Conservation (phyloP, 2,113 vertebrate species). For the Puffinus mauretanicus region DNA sequence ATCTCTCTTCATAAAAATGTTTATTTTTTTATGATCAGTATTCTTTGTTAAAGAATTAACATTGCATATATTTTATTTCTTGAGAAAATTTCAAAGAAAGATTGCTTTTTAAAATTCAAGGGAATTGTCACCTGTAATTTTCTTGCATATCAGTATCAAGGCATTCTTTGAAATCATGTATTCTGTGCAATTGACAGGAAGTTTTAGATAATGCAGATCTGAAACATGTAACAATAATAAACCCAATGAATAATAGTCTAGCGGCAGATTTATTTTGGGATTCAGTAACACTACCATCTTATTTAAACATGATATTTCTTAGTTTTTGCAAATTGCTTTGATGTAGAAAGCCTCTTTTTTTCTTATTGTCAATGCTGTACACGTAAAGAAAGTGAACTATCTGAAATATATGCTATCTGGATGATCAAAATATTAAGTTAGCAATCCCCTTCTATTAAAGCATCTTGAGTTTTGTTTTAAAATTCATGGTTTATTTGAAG, state of each 20-base stretch:
- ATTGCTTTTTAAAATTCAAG: not conserved
- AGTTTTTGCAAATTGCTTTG: not conserved
- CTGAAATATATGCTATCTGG: not conserved
- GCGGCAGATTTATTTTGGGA: not conserved
- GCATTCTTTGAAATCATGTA: not conserved
- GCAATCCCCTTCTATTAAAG: not conserved
- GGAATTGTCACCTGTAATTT: constrained; percentile 10
- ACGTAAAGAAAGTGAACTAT: not conserved
- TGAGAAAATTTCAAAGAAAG: not conserved
- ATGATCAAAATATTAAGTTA: constrained; percentile 15
- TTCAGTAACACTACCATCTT: not conserved
- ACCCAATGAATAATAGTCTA: not conserved
- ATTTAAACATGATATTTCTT: constrained; percentile 9
- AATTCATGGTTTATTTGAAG: constrained; percentile 11
- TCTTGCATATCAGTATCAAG: not conserved
- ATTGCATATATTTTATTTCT: not conserved
- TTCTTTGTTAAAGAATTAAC: not conserved
- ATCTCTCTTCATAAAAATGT: not conserved
- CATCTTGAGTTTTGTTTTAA: not conserved
- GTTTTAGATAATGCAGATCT: not conserved
- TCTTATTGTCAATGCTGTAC: not conserved
- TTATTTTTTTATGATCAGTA: not conserved
- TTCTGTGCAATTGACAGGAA: not conserved
- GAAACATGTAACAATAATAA: not conserved
- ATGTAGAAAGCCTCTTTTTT: not conserved